A percentile compares a stretch with the other conserved stretches of the same genome.
Conservation (phyloP, 2,888 invertebrate genomes). For the Pristionchus arcanus region DNA sequence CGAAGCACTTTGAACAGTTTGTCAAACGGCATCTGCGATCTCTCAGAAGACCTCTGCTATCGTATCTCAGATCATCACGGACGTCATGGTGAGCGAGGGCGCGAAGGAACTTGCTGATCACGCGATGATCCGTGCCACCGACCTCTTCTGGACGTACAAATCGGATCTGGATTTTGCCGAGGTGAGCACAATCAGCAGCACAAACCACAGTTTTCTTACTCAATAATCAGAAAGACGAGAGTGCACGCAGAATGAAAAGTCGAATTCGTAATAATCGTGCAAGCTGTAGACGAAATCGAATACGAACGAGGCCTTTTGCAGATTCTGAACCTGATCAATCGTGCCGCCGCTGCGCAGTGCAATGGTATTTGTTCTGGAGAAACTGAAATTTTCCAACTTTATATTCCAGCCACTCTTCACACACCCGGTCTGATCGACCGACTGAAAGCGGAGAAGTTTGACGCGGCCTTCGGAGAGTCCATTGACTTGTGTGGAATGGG, state of each 20-base stretch:
- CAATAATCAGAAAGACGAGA: too few species aligned
- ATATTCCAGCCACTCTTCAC: slow-evolving; percentile 11
- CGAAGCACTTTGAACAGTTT: neutral
- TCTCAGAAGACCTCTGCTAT: neutral
- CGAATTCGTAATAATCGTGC: too few species aligned
- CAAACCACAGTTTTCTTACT: too few species aligned
- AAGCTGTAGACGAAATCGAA: too few species aligned
- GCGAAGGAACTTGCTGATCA: neutral
- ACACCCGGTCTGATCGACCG: neutral
- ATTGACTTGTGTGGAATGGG: slow-evolving; percentile 14
- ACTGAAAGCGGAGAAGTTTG: slow-evolving; percentile 26
- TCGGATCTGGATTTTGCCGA: slow-evolving; percentile 28
- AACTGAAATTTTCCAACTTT: too few species aligned
- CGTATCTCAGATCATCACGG: neutral
- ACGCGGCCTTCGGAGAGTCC: neutral
- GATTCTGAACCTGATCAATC: neutral
- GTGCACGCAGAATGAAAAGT: too few species aligned
- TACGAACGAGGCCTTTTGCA: neutral
- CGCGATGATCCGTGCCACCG: neutral
- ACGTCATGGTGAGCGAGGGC: neutral
- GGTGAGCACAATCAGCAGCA: neutral
- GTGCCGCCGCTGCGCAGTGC: neutral
- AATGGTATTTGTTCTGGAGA: neutral
- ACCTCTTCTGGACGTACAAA: slow-evolving; percentile 35
- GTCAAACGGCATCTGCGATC: too few species aligned